Percentiles rank a stretch among this genome's conserved stretches.
phyloP scores from a whole-genome alignment of 2,797 vertebrate genomes.

The Bryconaethiops microstoma region DNA sequence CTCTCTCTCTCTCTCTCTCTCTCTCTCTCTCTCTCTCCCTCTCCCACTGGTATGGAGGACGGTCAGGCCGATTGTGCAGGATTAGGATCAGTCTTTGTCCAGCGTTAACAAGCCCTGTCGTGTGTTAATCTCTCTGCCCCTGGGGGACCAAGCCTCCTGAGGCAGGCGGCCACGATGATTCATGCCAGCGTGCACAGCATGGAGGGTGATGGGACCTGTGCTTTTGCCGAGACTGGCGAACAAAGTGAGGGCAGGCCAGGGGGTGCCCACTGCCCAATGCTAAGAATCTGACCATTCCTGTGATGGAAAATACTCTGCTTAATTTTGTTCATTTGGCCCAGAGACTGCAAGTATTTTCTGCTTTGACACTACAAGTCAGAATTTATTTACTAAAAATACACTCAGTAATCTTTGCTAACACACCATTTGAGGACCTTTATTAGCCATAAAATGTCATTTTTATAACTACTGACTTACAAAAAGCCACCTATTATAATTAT shows the following conservation, averaged over 20 bases:
- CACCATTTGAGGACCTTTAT: too few relatives aligned
- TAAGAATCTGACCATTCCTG: too few relatives aligned
- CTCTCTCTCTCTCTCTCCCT: conserved; percentile 43
- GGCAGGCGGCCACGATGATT: conserved; percentile 36
- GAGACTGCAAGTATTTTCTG: not conserved
- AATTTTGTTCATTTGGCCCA: not conserved
- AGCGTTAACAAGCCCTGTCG: conserved; percentile 79
- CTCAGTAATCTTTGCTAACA: too few relatives aligned
- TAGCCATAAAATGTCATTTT: too few relatives aligned
- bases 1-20: not conserved
- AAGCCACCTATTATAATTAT: too few relatives aligned
- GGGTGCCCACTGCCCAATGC: too few relatives aligned
- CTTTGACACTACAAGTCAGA: too few relatives aligned
- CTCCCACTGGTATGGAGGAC: conserved; percentile 53
- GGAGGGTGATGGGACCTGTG: conserved; percentile 37
- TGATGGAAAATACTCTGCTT: not conserved
- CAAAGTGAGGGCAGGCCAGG: not conserved
- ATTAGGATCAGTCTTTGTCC: conserved; percentile 81
- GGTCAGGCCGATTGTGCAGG: conserved; percentile 67
- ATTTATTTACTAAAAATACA: too few relatives aligned
- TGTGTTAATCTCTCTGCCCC: conserved; percentile 76
- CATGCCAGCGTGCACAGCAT: conserved; percentile 10
- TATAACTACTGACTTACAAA: too few relatives aligned
- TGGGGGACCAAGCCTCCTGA: conserved; percentile 55
- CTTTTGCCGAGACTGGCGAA: not conserved